Evolutionary conservation across 35 echinoderm and acorn worm species (phyloP).

Genomic region (Patiria miniata): DNA sequence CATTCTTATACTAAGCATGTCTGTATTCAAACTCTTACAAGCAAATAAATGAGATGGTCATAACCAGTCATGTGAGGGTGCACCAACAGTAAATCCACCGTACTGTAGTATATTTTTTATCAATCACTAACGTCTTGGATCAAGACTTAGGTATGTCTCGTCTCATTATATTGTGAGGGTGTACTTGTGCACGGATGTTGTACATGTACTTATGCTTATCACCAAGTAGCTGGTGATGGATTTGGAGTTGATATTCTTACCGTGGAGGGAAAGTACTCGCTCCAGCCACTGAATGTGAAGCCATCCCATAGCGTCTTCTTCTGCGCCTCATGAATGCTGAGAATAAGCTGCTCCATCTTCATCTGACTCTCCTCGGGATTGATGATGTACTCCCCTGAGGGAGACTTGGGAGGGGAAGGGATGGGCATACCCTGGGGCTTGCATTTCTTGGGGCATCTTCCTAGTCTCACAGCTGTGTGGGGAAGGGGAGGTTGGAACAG

Average conservation of each 20-base stretch:
- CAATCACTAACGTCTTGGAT: no score
- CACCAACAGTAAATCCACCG: no score
- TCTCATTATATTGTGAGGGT: no score
- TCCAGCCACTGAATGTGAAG: slow-evolving; percentile 63
- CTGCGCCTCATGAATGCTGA: slow-evolving; percentile 96
- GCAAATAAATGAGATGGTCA: no score
- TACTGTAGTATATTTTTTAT: no score
- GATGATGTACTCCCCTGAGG: slow-evolving; percentile 29
- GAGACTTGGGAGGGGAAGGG: slow-evolving; percentile 65
- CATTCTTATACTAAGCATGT: no score
- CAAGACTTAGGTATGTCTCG: no score
- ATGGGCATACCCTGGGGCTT: slow-evolving; percentile 79
- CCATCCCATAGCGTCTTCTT: slow-evolving; percentile 92
- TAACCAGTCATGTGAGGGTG: no score
- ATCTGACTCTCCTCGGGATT: slow-evolving; percentile 82
- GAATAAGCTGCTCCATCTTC: slow-evolving; percentile 93
- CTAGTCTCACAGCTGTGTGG: slow-evolving; percentile 88
- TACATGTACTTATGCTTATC: no score
- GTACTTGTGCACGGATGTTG: no score
- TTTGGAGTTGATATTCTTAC: slow-evolving; percentile 12
- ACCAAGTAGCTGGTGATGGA: no score
- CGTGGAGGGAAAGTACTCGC: slow-evolving; percentile 54
- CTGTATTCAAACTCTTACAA: no score
- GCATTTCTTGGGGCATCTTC: slow-evolving; percentile 97
- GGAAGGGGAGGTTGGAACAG: neutral